These are phyloP conservation scores for Sipunculus nudus DNA, from an alignment of 2,888 invertebrate species.

Conservation along the genomic window DNA sequence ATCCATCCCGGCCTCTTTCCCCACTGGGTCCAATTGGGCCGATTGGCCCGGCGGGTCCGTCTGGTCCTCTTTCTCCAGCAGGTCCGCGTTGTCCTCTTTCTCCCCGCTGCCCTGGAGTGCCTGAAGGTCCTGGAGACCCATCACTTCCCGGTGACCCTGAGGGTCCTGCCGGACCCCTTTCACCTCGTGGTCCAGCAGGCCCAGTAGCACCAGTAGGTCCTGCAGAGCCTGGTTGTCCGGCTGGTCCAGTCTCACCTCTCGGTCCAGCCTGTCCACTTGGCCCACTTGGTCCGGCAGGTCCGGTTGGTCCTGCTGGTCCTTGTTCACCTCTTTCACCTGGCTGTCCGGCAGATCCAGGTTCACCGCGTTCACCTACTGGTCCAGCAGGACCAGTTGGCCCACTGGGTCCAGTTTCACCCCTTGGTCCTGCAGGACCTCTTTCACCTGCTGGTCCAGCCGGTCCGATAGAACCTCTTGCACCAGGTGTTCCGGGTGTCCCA, in stretches of 20 bases:
- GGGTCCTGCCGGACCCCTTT: slow-evolving; percentile 17
- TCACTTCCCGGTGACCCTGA: slow-evolving; percentile 10
- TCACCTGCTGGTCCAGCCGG: not conserved
- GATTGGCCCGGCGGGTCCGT: slow-evolving; percentile 20
- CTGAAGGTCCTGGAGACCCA: slow-evolving; percentile 9
- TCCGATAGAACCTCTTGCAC: not conserved
- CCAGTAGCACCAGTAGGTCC: slow-evolving; percentile 24
- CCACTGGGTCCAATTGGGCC: slow-evolving; percentile 28
- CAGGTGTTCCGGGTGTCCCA: not conserved
- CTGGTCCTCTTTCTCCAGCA: slow-evolving; percentile 6
- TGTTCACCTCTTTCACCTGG: slow-evolving; percentile 19
- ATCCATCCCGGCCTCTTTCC: slow-evolving; percentile 12
- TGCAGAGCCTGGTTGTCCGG: slow-evolving; percentile 25
- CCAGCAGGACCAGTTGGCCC: slow-evolving; percentile 18
- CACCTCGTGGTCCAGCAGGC: slow-evolving; percentile 26
- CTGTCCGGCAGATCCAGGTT: slow-evolving; percentile 12
- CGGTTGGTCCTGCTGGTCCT: slow-evolving; percentile 19
- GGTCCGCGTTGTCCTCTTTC: slow-evolving; percentile 3
- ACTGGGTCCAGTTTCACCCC: slow-evolving; percentile 16
- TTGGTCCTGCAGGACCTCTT: not conserved
- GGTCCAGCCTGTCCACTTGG: slow-evolving; percentile 25
- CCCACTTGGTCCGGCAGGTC: slow-evolving; percentile 25
- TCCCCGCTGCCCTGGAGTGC: slow-evolving; percentile 5
- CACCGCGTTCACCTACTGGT: slow-evolving; percentile 11
- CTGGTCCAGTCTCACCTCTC: slow-evolving; percentile 28